phyloP scores from a whole-genome alignment of 2,888 invertebrate species.

The Octodonta nipae region DNA sequence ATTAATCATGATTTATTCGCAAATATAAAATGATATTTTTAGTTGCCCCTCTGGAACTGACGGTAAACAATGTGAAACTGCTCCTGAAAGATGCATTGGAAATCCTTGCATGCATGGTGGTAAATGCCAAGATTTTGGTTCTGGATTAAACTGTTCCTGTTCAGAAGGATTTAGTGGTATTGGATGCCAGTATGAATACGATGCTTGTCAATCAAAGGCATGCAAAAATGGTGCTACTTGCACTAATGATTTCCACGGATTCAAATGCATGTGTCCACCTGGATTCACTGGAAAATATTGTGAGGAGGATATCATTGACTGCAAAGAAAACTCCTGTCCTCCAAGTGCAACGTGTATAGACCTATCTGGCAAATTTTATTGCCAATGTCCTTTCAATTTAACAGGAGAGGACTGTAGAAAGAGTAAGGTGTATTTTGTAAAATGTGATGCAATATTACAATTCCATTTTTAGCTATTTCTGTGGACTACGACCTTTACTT shows the following conservation, averaged over 20 bases:
- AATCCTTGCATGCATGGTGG: constrained; percentile 93
- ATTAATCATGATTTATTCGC: neutral
- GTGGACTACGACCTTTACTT: constrained; percentile 96
- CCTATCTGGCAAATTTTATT: constrained; percentile 79
- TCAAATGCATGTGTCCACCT: constrained; percentile 73
- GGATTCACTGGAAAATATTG: constrained; percentile 70
- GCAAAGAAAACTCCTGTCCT: constrained; percentile 86
- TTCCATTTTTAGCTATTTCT: constrained; percentile 65
- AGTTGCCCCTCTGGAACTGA: constrained; percentile 89
- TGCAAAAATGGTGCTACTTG: constrained; percentile 91
- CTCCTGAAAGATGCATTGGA: constrained; percentile 86
- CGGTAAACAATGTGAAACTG: constrained; percentile 92
- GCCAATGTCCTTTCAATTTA: constrained; percentile 91
- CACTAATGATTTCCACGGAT: constrained; percentile 70
- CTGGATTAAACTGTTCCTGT: constrained; percentile 87
- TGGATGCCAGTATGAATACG: constrained; percentile 87
- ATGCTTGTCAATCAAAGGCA: constrained; percentile 78
- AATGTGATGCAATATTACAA: neutral
- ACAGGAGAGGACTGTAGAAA: constrained; percentile 95
- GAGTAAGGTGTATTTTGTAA: constrained; percentile 56
- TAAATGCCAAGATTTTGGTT: constrained; percentile 89
- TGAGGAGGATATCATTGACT: constrained; percentile 80
- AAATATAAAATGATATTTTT: constrained; percentile 1
- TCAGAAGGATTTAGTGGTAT: constrained; percentile 57
- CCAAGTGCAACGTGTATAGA: constrained; percentile 88